phyloP scores from a whole-genome alignment of 2,113 vertebrate species.

The Ochotona princeps region DNA sequence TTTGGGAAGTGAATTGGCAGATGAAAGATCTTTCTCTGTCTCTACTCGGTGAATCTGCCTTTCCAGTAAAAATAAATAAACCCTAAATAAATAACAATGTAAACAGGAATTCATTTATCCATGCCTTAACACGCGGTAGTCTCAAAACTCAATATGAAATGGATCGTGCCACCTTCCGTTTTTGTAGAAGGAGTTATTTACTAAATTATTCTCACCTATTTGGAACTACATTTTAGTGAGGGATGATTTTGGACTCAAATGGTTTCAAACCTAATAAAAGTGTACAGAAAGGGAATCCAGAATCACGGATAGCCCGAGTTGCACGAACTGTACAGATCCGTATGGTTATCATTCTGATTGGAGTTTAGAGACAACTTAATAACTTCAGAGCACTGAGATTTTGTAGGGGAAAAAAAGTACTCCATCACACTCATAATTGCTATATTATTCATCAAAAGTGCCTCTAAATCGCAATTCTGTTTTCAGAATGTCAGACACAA shows the following conservation, averaged over 20 bases:
- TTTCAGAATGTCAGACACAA: slow-evolving; percentile 47
- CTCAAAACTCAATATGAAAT: slow-evolving; percentile 23
- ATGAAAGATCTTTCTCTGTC: no score
- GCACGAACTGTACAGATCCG: not conserved
- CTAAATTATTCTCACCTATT: not conserved
- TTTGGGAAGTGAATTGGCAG: no score
- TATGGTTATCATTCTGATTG: not conserved
- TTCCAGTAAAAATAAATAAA: no score
- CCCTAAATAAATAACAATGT: no score
- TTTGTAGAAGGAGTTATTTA: not conserved
- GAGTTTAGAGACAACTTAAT: slow-evolving; percentile 10
- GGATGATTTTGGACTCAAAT: not conserved
- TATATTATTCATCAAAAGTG: slow-evolving; percentile 29
- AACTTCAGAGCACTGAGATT: slow-evolving; percentile 39
- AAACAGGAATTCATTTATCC: not conserved
- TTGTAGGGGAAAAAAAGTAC: not conserved
- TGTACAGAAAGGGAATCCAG: not conserved
- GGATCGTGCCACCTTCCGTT: not conserved
- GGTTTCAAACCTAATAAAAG: not conserved
- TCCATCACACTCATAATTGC: not conserved
- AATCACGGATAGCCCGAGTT: not conserved
- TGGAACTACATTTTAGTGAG: slow-evolving; percentile 42
- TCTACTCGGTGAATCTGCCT: no score
- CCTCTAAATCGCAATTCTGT: not conserved
- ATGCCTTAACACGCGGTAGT: not conserved